Conservation (phyloP, 2,113 vertebrate genomes). For the Indri indri region DNA sequence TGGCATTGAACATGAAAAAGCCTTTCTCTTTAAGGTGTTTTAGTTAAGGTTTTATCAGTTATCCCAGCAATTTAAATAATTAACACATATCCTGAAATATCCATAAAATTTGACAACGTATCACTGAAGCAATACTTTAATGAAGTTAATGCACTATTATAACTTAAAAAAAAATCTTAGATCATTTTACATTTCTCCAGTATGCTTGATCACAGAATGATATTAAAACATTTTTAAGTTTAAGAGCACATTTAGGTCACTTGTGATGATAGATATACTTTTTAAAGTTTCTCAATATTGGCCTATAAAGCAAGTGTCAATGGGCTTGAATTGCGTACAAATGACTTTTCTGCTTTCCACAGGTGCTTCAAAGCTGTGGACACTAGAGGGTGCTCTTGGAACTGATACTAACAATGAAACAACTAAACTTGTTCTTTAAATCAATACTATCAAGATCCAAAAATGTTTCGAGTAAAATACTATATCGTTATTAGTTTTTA, state of each 20-base stretch:
- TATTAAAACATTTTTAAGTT: constrained; percentile 42
- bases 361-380: constrained; percentile 8
- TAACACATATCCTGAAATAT: constrained; percentile 37
- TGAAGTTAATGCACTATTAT: constrained; percentile 56
- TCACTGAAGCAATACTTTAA: constrained; percentile 2
- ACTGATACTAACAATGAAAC: constrained; percentile 67
- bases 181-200: constrained; percentile 54
- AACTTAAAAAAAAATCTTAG: constrained; percentile 60
- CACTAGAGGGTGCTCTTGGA: constrained; percentile 88
- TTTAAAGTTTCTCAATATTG: constrained; percentile 61
- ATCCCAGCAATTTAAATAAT: constrained; percentile 50
- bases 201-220: constrained; percentile 40
- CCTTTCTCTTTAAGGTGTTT: constrained; percentile 54
- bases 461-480: constrained; percentile 81
- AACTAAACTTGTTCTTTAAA: constrained; percentile 48
- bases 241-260: constrained; percentile 43
- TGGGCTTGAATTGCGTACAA: neutral
- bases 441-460: constrained; percentile 76
- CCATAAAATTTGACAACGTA: constrained; percentile 57
- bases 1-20: neutral
- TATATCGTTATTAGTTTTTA: constrained; percentile 84
- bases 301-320: constrained; percentile 3
- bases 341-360: neutral
- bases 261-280: constrained; percentile 54
- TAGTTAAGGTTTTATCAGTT: constrained; percentile 6